A percentile compares a stretch with the other conserved stretches of the same genome.
These are phyloP conservation scores for Leptodactylus fuscus DNA, from an alignment of 2,113 vertebrate genomes.

Conservation along the genomic window DNA sequence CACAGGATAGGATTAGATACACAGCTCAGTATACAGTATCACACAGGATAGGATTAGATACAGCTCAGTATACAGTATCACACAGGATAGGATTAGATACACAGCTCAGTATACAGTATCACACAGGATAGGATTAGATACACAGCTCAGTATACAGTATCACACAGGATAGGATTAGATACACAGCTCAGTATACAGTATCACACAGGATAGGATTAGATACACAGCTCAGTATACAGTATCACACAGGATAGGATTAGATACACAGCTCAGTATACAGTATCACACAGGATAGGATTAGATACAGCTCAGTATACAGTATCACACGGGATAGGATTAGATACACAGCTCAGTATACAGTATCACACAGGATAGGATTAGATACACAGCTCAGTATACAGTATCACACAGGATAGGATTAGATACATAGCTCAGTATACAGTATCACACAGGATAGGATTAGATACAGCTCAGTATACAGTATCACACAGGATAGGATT, in stretches of 20 bases:
- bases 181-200: not conserved
- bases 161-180: not conserved
- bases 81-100: not conserved
- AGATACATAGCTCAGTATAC: too few relatives aligned
- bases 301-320: not conserved
- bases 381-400: too few relatives aligned
- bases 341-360: not conserved
- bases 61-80: not conserved
- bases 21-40: not conserved
- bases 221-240: not conserved
- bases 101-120: too few relatives aligned
- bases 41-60: not conserved
- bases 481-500: constrained; percentile 1
- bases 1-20: constrained; percentile 1
- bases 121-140: not conserved
- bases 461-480: constrained; percentile 5
- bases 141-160: too few relatives aligned
- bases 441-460: not conserved
- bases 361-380: too few relatives aligned
- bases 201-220: not conserved
- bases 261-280: not conserved
- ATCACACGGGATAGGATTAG: not conserved
- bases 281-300: not conserved
- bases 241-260: not conserved
- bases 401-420: too few relatives aligned